phyloP scores from a whole-genome alignment of 2,113 vertebrate species.

The Rhinolophus ferrumequinum region DNA sequence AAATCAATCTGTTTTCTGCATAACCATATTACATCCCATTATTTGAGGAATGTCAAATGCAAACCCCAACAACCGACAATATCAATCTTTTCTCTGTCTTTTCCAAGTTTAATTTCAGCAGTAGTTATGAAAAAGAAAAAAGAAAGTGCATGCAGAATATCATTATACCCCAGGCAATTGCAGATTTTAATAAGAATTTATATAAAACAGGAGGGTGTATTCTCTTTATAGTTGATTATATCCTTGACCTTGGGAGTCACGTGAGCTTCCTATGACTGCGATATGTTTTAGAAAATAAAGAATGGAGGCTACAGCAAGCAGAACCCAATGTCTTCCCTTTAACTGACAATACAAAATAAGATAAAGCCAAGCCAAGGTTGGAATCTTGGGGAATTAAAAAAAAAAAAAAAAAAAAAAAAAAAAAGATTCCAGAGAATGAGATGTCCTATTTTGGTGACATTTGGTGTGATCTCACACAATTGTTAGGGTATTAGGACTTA shows the following conservation, averaged over 20 bases:
- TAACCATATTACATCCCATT: slow-evolving; percentile 80
- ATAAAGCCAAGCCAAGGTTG: neutral
- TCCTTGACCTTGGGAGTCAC: neutral
- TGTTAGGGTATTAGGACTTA: neutral
- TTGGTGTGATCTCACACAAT: neutral
- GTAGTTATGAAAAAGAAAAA: slow-evolving; percentile 60
- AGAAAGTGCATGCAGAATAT: slow-evolving; percentile 21
- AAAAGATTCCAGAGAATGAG: neutral
- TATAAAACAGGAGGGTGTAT: slow-evolving; percentile 47
- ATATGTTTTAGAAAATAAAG: slow-evolving; percentile 40
- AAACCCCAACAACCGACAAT: slow-evolving; percentile 72
- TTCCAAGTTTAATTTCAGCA: slow-evolving; percentile 77
- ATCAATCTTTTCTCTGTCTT: slow-evolving; percentile 70
- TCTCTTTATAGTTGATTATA: slow-evolving; percentile 51
- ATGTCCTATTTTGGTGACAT: neutral
- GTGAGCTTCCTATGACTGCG: neutral
- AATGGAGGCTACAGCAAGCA: neutral
- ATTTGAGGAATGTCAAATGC: slow-evolving; percentile 80
- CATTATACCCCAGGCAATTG: slow-evolving; percentile 31
- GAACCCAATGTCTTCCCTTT: neutral
- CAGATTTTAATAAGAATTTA: slow-evolving; percentile 69
- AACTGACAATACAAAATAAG: neutral
- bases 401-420: neutral
- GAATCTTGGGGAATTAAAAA: neutral
- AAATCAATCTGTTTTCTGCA: slow-evolving; percentile 80